Conservation (phyloP, 92 coral and sea anemone species). For the Palythoa caribaeorum region DNA sequence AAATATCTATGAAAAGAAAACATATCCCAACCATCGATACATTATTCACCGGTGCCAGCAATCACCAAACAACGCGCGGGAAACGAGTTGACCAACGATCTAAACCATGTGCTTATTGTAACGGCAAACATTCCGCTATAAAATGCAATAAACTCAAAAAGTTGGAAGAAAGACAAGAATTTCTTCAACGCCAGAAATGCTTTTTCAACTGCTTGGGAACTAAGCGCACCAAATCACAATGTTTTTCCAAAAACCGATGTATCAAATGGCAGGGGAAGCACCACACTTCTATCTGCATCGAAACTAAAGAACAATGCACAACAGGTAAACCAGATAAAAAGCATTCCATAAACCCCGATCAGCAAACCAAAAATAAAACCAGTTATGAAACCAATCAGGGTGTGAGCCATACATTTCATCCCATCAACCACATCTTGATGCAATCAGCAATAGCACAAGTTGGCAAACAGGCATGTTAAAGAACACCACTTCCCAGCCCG, state of each 20-base stretch:
- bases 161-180: conserved; percentile 10
- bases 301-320: no score
- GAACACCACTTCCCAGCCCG: no score
- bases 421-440: conserved; percentile 54
- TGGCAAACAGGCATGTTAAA: conserved; percentile 5
- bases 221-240: no score
- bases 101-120: not conserved
- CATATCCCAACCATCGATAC: conserved; percentile 38
- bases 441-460: conserved; percentile 60
- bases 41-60: not conserved
- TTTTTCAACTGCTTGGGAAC: conserved; percentile 6
- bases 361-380: no score
- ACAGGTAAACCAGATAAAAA: no score
- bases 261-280: conserved; percentile 8
- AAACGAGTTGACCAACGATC: not conserved
- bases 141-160: no score
- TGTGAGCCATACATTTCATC: conserved; percentile 35
- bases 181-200: conserved; percentile 33
- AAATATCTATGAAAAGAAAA: not conserved
- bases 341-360: no score
- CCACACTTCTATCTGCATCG: conserved; percentile 59
- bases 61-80: not conserved
- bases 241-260: no score
- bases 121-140: conserved; percentile 30
- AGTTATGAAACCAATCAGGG: not conserved